A percentile compares a stretch with the other conserved stretches of the same genome.
Conservation (phyloP, 2,113 vertebrate genomes). For the Poeciliopsis prolifica region DNA sequence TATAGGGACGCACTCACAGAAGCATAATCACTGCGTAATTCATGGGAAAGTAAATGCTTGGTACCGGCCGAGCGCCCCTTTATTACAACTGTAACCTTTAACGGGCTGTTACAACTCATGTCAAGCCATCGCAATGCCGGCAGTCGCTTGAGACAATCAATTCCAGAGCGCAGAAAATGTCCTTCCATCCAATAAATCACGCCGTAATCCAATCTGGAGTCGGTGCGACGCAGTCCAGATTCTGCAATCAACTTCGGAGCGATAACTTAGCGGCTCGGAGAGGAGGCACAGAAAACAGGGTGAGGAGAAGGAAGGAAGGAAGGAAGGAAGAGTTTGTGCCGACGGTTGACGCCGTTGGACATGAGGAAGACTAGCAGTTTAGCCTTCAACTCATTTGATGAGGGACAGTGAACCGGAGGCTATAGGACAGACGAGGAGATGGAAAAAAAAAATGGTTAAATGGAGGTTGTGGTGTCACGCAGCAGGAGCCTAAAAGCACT, state of each 20-base stretch:
- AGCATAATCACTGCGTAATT: neutral
- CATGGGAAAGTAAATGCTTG: neutral
- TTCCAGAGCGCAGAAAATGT: slow-evolving; percentile 40
- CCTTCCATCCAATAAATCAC: slow-evolving; percentile 53
- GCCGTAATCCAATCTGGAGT: slow-evolving; percentile 41
- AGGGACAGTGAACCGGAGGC: slow-evolving; percentile 1
- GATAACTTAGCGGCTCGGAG: slow-evolving; percentile 32
- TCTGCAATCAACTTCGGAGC: slow-evolving; percentile 44
- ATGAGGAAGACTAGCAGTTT: slow-evolving; percentile 9
- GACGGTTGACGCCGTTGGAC: neutral
- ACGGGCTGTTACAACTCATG: slow-evolving; percentile 16
- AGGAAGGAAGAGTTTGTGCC: neutral
- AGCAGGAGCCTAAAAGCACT: slow-evolving; percentile 2
- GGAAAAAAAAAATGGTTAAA: slow-evolving; percentile 11
- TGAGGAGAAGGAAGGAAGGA: neutral
- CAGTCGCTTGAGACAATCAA: slow-evolving; percentile 34
- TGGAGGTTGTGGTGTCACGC: neutral
- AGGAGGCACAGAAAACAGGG: neutral
- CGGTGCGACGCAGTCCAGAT: slow-evolving; percentile 25
- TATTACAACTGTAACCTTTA: slow-evolving; percentile 23
- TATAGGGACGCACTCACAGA: neutral
- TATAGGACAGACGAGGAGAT: neutral
- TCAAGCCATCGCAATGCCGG: slow-evolving; percentile 11
- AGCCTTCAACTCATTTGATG: slow-evolving; percentile 17
- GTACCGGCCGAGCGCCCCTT: neutral